These are phyloP conservation scores for Heterodera filipjevi DNA, from an alignment of 2,888 invertebrate species.

Conservation along the genomic window DNA sequence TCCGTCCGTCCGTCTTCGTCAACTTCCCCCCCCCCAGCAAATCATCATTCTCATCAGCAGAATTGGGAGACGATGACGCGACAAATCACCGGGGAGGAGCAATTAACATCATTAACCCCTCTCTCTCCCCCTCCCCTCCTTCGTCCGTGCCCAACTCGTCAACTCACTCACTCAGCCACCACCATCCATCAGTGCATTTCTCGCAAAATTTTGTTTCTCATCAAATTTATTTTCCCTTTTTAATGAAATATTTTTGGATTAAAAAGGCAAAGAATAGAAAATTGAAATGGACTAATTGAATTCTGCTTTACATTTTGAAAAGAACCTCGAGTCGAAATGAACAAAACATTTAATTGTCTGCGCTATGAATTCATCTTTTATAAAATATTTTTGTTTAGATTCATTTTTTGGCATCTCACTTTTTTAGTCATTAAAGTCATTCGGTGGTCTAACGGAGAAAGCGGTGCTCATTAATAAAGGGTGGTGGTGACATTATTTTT, in stretches of 20 bases:
- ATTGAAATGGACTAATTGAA: too few species aligned
- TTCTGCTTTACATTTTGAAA: too few species aligned
- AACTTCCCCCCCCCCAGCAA: neutral
- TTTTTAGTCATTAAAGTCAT: too few species aligned
- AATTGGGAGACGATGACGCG: conserved; percentile 2
- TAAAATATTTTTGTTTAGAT: too few species aligned
- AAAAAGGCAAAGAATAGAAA: too few species aligned
- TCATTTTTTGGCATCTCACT: too few species aligned
- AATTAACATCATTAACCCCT: neutral
- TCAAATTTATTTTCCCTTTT: neutral
- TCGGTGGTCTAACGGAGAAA: too few species aligned
- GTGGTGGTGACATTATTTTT: neutral
- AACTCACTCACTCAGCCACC: neutral
- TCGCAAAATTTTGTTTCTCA: neutral
- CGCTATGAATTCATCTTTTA: too few species aligned
- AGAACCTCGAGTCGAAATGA: too few species aligned
- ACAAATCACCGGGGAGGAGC: conserved; percentile 7
- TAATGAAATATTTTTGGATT: neutral
- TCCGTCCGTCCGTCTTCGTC: conserved; percentile 10
- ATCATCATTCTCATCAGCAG: neutral
- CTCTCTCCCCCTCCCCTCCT: neutral
- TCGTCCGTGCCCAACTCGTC: neutral
- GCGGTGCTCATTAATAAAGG: conserved; percentile 3
- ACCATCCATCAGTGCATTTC: neutral
- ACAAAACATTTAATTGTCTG: too few species aligned